phyloP scores from a whole-genome alignment of 35 echinoderm and acorn worm species.

The Anneissia japonica region DNA sequence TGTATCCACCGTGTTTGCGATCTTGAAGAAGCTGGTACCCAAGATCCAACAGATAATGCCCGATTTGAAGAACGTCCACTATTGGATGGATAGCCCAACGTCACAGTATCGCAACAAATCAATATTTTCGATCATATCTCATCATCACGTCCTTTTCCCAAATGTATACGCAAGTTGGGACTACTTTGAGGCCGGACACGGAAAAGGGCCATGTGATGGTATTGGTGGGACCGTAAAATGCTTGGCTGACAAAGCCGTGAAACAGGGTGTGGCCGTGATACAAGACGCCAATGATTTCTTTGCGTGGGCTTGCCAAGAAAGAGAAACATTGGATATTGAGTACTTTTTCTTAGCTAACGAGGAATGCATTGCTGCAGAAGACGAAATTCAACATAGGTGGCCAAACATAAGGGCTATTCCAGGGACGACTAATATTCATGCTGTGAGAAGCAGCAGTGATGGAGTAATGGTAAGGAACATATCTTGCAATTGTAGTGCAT shows the following conservation, averaged over 20 bases:
- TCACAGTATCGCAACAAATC: constrained; percentile 43
- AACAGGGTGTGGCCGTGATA: not conserved
- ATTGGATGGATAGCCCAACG: constrained; percentile 53
- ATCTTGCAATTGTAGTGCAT: no score
- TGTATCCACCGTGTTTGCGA: not conserved
- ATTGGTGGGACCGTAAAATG: constrained; percentile 40
- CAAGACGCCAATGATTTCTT: no score
- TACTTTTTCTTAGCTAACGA: no score
- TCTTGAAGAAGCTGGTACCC: not conserved
- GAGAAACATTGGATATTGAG: no score
- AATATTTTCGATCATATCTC: constrained; percentile 4
- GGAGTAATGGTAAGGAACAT: no score
- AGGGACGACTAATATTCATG: no score
- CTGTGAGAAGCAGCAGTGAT: no score
- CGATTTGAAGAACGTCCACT: not conserved
- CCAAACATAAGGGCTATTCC: no score
- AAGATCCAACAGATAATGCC: not conserved
- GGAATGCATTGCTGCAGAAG: no score
- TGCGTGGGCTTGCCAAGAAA: no score
- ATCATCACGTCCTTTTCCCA: constrained; percentile 6
- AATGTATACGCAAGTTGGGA: constrained; percentile 21
- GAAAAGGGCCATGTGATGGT: constrained; percentile 43
- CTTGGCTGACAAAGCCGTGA: not conserved
- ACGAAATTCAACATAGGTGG: no score
- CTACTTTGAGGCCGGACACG: constrained; percentile 43